These are phyloP conservation scores for Heliothis peltigera DNA, from an alignment of 2,888 invertebrate species.

Conservation along the genomic window DNA sequence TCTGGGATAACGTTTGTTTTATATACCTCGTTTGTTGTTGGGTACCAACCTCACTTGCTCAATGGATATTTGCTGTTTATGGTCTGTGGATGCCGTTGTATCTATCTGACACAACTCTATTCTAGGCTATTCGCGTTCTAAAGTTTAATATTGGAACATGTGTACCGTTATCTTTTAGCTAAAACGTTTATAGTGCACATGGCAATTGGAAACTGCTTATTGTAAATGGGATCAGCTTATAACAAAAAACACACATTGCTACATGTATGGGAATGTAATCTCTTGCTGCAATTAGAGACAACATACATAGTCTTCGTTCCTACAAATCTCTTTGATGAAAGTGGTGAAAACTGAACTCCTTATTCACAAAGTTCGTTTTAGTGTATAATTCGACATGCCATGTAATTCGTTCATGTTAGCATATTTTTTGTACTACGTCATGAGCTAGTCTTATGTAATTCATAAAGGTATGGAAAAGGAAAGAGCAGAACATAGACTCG, in stretches of 20 bases:
- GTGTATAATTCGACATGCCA: neutral
- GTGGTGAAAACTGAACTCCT: neutral
- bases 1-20: constrained; percentile 63
- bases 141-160: neutral
- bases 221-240: too few relatives aligned
- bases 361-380: neutral
- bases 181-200: neutral
- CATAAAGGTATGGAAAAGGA: too few relatives aligned
- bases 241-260: too few relatives aligned
- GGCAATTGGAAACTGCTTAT: neutral
- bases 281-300: too few relatives aligned
- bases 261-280: too few relatives aligned
- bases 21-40: constrained; percentile 48
- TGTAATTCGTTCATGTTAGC: neutral
- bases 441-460: too few relatives aligned
- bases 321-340: neutral
- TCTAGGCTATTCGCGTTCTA: constrained; percentile 7
- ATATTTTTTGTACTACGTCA: neutral
- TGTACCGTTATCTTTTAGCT: neutral
- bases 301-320: too few relatives aligned
- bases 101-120: constrained; percentile 24
- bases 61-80: constrained; percentile 46
- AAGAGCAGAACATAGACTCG: too few relatives aligned
- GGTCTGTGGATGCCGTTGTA: constrained; percentile 33
- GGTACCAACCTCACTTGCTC: constrained; percentile 27